Evolutionary conservation across 2,113 vertebrate species (phyloP), one percentile per base, ranked within the genome.

Genomic region (Piprites chloris): DNA sequence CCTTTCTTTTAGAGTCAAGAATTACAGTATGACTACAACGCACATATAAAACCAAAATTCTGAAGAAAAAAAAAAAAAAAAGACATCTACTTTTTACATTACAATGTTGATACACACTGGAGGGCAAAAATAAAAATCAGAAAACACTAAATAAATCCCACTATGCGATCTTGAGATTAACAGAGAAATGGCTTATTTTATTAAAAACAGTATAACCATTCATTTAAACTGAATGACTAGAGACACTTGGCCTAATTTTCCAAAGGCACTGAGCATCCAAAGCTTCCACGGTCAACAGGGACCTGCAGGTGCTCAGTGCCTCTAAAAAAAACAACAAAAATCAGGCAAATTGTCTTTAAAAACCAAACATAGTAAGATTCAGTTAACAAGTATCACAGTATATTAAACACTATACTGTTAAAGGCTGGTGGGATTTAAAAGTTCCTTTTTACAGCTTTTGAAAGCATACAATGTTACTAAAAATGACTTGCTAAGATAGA

Each of bases 121-220:
- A 67, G 61, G 69, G 35, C 3, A 0, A 4, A 24, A 49, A 80
- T 26, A 95, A 95, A 92, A 84, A 92, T 74, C 41, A 95, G 56
- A 96, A 90, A 96, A 97, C 96, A 93, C 93, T 95, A 97, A 97
- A 98, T 89, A 96, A 98, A 97, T 95, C 85, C 91, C 96, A 97
- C 96, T 97, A 97, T 96, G 94, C 78, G 97, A 91, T 96, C 94
- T 96, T 96, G 82, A 97, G 97, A 97, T 96, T 93, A 98, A 98
- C 96, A 97, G 97, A 96, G 96, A 95, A 98, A 98, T 98, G 98
- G 97, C 98, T 98, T 98, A 97, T 97, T 98, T 98, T 97, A 99
- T 99, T 99, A 98, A 99, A 99, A 98, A 99, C 98, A 97, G 98
- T 99, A 98, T 99, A 99, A 99, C 99, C 98, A 97, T 98, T 98